Base-by-base conservation (phyloP, 2,888 invertebrate species). In the Agrypnus murinus region DNA sequence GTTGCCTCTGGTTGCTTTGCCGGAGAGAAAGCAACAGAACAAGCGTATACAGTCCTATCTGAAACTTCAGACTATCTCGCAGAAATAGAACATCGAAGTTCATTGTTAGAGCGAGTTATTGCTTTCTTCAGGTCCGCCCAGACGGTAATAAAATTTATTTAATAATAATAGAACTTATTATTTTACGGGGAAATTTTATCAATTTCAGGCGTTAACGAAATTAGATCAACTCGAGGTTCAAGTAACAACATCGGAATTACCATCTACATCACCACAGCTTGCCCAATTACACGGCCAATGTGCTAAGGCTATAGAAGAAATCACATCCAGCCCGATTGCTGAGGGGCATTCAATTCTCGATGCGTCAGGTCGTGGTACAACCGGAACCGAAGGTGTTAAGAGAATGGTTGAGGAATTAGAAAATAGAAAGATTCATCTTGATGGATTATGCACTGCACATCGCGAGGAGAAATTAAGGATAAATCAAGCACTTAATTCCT, bases 161-260 rank as follows among this genome's bases (percentile, higher is more conserved):
- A 25, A 25, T 25, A 25, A 25, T 25, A 14, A 55, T 55, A 2
- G 38, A 38, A 38, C n/a, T n/a, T n/a, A n/a, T n/a, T n/a, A n/a
- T n/a, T 38, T 38, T 25, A 25, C 25, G 25, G 3, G 2, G 2
- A 5, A 25, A 3, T 17, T 36, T 38, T 57, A 10, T 14, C 3
- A n/a, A 65, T 81, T 83, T 0, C 80, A 93, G 90, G 93, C 93
- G 45, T 86, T 92, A 57, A 89, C 88, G 57, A 92, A 92, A 81
- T 84, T 94, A 77, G 92, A 93, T 81, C 92, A 93, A 82, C 86
- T 94, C 31, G 93, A 94, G 86, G 89, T 91, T 75, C 92, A 93
- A 81, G 81, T 94, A 73, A 90, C 89, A 53, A 90, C 89, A 53
- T 88, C 89, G 50, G 90, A 92, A 78, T 84, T 92, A 80, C 88